Evolutionary conservation across 23 tunicate species (phyloP).

Genomic region (Aplidium turbinatum): DNA sequence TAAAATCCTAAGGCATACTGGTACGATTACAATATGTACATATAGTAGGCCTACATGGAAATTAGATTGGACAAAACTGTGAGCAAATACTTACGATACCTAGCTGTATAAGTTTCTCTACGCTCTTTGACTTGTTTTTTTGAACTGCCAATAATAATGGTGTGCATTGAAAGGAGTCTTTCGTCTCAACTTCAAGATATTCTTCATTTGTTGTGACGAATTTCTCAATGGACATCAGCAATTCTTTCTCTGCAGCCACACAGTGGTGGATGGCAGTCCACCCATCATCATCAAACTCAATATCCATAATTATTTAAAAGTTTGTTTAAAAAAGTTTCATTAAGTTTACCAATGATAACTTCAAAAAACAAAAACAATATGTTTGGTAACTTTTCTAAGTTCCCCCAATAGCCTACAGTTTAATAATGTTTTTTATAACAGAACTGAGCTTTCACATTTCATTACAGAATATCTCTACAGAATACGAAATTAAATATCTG

Average conservation of each 20-base stretch:
- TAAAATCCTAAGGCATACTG: not conserved
- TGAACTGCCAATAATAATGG: slow-evolving; percentile 77
- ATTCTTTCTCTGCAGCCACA: slow-evolving; percentile 79
- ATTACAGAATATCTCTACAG: no score
- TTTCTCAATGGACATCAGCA: slow-evolving; percentile 82
- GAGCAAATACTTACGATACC: no score
- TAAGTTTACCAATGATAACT: no score
- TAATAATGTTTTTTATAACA: no score
- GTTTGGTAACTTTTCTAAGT: no score
- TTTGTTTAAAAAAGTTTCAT: no score
- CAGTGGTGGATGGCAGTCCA: slow-evolving; percentile 94
- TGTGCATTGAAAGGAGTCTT: slow-evolving; percentile 53
- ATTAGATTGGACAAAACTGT: no score
- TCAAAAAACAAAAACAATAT: no score
- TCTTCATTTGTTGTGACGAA: slow-evolving; percentile 63
- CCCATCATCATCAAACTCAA: slow-evolving; percentile 81
- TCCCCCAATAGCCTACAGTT: no score
- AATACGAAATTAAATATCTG: no score
- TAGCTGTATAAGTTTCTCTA: slow-evolving; percentile 57
- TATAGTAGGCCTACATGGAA: not conserved
- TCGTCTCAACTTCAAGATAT: slow-evolving; percentile 76
- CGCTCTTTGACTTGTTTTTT: slow-evolving; percentile 66
- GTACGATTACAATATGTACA: no score
- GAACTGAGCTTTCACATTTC: no score
- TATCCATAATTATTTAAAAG: slow-evolving; percentile 42